A percentile compares a stretch with the other conserved stretches of the same genome.
These are phyloP conservation scores for Heterotilapia buettikoferi DNA, from an alignment of 2,113 vertebrate species.

Conservation along the genomic window DNA sequence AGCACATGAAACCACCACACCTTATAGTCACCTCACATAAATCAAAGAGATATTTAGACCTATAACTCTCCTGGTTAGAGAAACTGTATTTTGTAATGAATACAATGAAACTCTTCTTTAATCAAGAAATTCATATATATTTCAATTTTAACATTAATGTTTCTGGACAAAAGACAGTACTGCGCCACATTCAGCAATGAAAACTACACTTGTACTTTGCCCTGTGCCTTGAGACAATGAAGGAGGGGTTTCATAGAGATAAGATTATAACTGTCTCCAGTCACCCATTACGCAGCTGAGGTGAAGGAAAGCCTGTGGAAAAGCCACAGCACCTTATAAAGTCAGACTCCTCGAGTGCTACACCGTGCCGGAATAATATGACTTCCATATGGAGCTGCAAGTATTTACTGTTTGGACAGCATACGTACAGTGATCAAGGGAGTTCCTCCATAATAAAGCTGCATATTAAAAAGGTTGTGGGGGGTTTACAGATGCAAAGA, in stretches of 20 bases:
- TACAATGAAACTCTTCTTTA: neutral
- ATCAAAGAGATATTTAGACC: neutral
- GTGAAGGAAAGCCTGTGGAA: neutral
- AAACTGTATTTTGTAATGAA: neutral
- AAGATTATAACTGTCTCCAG: neutral
- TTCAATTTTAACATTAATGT: neutral
- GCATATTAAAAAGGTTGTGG: neutral
- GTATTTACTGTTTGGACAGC: neutral
- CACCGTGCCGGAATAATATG: accelerated
- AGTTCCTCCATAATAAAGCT: neutral
- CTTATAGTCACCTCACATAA: neutral
- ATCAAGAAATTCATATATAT: neutral
- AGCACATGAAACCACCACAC: neutral
- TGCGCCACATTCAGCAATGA: too few species aligned
- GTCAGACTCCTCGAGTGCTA: accelerated
- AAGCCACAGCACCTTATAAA: neutral
- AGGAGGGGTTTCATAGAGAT: neutral
- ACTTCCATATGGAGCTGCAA: neutral
- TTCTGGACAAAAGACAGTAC: neutral
- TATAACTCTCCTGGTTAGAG: neutral
- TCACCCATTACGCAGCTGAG: neutral
- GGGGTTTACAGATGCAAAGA: neutral
- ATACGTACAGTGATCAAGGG: neutral
- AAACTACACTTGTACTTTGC: neutral
- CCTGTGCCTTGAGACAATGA: neutral